A percentile compares a stretch with the other conserved stretches of the same genome.
These are phyloP conservation scores for Stomatorhinus ivindoensis DNA, from an alignment of 2,113 vertebrate species.

Conservation along the genomic window DNA sequence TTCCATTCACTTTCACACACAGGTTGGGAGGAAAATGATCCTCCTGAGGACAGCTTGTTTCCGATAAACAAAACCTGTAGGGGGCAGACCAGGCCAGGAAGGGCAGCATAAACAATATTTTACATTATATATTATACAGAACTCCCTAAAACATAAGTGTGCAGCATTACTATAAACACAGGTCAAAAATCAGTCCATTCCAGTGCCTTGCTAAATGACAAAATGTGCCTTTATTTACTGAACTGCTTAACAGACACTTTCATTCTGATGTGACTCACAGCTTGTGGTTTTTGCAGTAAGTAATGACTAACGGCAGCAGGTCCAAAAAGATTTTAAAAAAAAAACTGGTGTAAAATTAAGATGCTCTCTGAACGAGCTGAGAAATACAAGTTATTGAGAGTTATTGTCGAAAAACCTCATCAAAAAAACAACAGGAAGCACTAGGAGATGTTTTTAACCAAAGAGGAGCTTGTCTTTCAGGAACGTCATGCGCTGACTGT, in stretches of 20 bases:
- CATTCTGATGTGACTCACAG: not conserved
- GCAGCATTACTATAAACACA: not conserved
- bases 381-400: not conserved
- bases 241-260: not conserved
- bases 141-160: not conserved
- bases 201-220: not conserved
- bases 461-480: not conserved
- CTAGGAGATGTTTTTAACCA: not conserved
- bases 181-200: not conserved
- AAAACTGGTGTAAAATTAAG: not conserved
- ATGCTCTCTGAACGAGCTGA: not conserved
- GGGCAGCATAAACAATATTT: not conserved
- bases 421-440: not conserved
- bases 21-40: conserved; percentile 98
- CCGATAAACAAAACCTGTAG: conserved; percentile 95
- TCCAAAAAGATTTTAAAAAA: not conserved
- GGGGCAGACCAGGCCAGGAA: conserved; percentile 11
- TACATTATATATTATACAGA: not conserved
- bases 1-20: conserved; percentile 97
- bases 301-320: not conserved
- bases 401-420: not conserved
- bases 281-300: not conserved
- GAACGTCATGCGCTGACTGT: not conserved
- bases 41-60: conserved; percentile 99
- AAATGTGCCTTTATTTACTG: not conserved